phyloP scores from a whole-genome alignment of 2,113 vertebrate genomes.

The Oryzias curvinotus region DNA sequence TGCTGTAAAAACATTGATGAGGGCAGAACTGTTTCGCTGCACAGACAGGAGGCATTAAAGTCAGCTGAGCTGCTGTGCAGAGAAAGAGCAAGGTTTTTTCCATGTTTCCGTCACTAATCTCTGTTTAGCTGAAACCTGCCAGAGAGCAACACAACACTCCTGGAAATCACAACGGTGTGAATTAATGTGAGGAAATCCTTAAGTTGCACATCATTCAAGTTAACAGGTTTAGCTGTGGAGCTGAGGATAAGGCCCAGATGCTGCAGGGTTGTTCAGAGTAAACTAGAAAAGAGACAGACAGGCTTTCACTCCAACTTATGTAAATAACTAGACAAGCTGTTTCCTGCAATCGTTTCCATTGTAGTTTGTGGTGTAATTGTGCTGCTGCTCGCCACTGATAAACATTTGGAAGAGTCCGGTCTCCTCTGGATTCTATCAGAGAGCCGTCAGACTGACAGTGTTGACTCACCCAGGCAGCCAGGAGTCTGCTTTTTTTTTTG shows the following conservation, averaged over 20 bases:
- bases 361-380: conserved; percentile 57
- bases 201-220: conserved; percentile 14
- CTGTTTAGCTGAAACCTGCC: conserved; percentile 12
- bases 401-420: conserved; percentile 62
- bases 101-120: conserved; percentile 39
- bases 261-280: conserved; percentile 27
- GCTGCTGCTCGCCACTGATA: conserved; percentile 69
- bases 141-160: conserved; percentile 14
- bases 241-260: conserved; percentile 24
- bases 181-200: conserved; percentile 31
- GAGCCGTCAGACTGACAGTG: conserved; percentile 26
- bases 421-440: conserved; percentile 65
- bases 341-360: conserved; percentile 48
- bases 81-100: conserved; percentile 7
- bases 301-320: conserved; percentile 37
- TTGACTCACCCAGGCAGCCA: conserved; percentile 29
- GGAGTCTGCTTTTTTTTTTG: conserved; percentile 10
- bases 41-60: conserved; percentile 8
- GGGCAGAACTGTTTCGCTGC: neutral
- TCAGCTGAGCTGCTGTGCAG: conserved; percentile 19
- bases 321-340: conserved; percentile 37
- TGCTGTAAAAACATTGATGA: conserved; percentile 3
- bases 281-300: neutral
- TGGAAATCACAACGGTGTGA: conserved; percentile 18
- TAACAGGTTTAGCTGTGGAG: conserved; percentile 46